phyloP scores from a whole-genome alignment of 2,113 vertebrate species.

The Lonchura striata region DNA sequence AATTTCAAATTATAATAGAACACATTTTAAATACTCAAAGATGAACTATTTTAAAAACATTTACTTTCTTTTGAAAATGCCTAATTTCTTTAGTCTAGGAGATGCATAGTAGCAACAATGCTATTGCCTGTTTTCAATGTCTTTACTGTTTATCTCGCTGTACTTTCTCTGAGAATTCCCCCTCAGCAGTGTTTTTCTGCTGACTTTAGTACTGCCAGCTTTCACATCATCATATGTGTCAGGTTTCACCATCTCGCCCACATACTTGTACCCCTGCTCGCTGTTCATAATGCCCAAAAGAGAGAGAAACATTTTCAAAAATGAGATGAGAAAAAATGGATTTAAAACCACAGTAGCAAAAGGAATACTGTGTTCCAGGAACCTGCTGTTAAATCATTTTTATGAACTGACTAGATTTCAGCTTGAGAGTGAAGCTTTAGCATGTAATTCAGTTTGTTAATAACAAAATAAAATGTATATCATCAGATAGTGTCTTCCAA shows the following conservation, averaged over 20 bases:
- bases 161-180: background rate
- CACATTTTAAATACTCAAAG: background rate
- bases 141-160: background rate
- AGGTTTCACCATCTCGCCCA: background rate
- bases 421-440: conserved; percentile 18
- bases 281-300: background rate
- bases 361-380: background rate
- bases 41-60: background rate
- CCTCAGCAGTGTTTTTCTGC: background rate
- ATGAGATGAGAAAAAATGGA: background rate
- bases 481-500: conserved; percentile 27
- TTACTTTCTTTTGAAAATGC: background rate
- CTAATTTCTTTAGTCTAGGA: background rate
- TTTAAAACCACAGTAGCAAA: background rate
- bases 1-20: background rate
- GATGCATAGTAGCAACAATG: background rate
- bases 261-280: background rate
- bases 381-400: background rate
- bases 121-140: background rate
- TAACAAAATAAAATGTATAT: background rate
- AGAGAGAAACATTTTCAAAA: background rate
- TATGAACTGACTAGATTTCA: conserved; percentile 2
- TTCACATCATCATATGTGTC: background rate
- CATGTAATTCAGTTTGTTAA: conserved; percentile 28
- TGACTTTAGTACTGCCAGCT: background rate